Evolutionary conservation across 2,113 vertebrate genomes (phyloP).

Genomic region (Pangasianodon gigas): DNA sequence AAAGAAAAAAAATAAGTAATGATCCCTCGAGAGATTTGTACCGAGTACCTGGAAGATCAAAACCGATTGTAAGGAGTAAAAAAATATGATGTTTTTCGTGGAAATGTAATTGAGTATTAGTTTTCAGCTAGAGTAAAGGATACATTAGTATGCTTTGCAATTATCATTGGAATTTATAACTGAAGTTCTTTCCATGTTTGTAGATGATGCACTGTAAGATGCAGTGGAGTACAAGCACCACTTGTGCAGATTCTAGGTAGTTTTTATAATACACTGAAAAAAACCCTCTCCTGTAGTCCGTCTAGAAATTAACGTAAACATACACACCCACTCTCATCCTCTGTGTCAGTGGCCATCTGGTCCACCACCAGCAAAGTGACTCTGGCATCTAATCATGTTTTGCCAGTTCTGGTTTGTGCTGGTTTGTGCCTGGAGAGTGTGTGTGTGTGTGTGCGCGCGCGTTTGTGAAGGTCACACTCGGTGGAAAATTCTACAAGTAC

Average conservation of each 20-base stretch:
- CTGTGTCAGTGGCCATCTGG: slow-evolving; percentile 13
- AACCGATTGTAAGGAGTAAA: too few relatives aligned
- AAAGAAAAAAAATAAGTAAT: neutral
- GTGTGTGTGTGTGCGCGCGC: neutral
- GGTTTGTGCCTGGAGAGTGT: slow-evolving; percentile 25
- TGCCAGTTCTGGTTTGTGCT: slow-evolving; percentile 42
- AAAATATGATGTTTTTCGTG: too few relatives aligned
- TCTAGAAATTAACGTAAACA: neutral
- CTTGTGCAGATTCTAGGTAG: neutral
- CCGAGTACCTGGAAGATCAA: too few relatives aligned
- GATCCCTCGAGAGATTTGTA: too few relatives aligned
- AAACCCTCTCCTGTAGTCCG: neutral
- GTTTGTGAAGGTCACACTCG: neutral
- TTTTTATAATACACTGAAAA: neutral
- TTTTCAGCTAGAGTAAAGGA: too few relatives aligned
- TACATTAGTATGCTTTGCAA: neutral
- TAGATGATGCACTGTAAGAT: neutral
- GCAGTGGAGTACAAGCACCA: neutral
- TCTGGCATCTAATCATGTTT: slow-evolving; percentile 54
- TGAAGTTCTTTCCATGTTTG: neutral
- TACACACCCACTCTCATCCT: neutral
- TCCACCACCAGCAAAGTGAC: slow-evolving; percentile 33
- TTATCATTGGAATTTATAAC: neutral
- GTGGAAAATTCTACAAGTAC: neutral
- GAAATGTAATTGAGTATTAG: too few relatives aligned